Conservation (phyloP, 2,113 vertebrate genomes). For the Oophaga pumilio region DNA sequence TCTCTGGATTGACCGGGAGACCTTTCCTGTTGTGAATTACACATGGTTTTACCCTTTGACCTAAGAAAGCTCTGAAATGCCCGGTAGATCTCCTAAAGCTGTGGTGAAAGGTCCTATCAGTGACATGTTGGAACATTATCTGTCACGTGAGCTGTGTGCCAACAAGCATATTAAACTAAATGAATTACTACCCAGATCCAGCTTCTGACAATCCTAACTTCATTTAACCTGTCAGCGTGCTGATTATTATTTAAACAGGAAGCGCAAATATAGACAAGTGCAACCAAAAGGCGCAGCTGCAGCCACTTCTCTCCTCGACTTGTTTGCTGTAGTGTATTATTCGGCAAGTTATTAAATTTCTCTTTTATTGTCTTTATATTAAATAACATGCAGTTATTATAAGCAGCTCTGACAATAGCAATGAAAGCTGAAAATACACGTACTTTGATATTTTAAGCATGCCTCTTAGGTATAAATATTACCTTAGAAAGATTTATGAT, state of each 20-base stretch:
- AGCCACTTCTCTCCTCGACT: neutral
- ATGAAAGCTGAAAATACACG: neutral
- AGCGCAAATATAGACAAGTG: constrained; percentile 64
- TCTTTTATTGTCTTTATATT: constrained; percentile 58
- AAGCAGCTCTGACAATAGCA: neutral
- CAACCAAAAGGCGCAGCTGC: constrained; percentile 59
- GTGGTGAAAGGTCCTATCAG: constrained; percentile 73
- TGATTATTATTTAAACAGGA: constrained; percentile 68
- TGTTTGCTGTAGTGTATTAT: constrained; percentile 22
- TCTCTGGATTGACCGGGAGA: constrained; percentile 79
- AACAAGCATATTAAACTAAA: constrained; percentile 69
- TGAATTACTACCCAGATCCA: constrained; percentile 67
- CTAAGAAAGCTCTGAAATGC: constrained; percentile 72
- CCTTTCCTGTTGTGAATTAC: constrained; percentile 82
- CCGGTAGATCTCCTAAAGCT: constrained; percentile 72
- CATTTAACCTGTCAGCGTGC: constrained; percentile 65
- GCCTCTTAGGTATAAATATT: constrained; percentile 2
- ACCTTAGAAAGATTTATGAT: constrained; percentile 19
- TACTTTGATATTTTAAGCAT: neutral
- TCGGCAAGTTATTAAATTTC: neutral
- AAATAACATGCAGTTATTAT: constrained; percentile 18
- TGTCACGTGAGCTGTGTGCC: constrained; percentile 74
- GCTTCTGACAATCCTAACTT: constrained; percentile 68
- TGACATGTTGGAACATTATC: constrained; percentile 80
- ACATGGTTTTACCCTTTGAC: constrained; percentile 81